Conservation (phyloP, 2,888 invertebrate species). For the Anthophora plumipes region DNA sequence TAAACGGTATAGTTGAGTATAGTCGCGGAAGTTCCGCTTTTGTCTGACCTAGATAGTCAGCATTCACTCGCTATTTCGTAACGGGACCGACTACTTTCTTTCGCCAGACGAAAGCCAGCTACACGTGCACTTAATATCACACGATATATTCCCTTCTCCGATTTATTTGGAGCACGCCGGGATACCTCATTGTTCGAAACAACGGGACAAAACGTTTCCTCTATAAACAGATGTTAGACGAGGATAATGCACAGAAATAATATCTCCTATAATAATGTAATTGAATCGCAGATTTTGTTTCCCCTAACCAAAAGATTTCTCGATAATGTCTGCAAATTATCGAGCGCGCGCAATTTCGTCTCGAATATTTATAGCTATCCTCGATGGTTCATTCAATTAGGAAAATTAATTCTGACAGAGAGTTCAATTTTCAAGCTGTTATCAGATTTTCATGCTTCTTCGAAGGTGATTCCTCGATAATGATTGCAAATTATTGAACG, state of each 20-base stretch:
- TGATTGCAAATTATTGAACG: too few relatives aligned
- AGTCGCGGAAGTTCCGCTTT: slow-evolving; percentile 83
- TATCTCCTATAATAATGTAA: neutral
- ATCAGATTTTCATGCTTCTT: too few relatives aligned
- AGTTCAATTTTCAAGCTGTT: too few relatives aligned
- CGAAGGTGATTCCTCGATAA: too few relatives aligned
- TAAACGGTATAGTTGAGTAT: slow-evolving; percentile 46
- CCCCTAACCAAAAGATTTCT: neutral
- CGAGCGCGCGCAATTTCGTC: too few relatives aligned
- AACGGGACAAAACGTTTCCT: neutral
- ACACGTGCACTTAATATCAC: slow-evolving; percentile 48
- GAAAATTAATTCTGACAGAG: too few relatives aligned
- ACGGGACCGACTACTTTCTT: slow-evolving; percentile 80
- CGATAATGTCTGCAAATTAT: too few relatives aligned
- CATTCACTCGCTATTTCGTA: slow-evolving; percentile 84
- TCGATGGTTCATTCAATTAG: too few relatives aligned
- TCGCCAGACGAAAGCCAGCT: slow-evolving; percentile 56
- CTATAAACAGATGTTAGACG: slow-evolving; percentile 1
- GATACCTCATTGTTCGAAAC: neutral
- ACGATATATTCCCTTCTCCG: slow-evolving; percentile 16
- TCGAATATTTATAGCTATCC: too few relatives aligned
- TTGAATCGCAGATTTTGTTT: neutral
- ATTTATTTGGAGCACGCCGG: neutral
- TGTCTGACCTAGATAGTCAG: slow-evolving; percentile 83
- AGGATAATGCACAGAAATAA: neutral